Percentiles rank a stretch among this genome's conserved stretches.
Evolutionary conservation across 2,797 vertebrate genomes (phyloP).

Genomic region (Poecilia velifera): DNA sequence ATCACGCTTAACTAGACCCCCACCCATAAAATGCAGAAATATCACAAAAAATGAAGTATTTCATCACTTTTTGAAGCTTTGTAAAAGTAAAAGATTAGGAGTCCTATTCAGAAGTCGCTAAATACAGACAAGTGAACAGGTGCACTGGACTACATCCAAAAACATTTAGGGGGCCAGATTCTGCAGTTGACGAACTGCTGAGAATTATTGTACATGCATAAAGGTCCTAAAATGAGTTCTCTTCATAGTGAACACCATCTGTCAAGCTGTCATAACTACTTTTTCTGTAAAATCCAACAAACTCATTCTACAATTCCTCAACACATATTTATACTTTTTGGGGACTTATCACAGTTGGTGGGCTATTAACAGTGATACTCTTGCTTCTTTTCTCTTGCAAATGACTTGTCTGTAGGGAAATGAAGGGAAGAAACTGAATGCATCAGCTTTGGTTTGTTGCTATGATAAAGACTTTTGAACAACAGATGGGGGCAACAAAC

Average conservation of each 20-base stretch:
- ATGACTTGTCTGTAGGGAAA: constrained; percentile 57
- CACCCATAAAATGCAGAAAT: too few relatives aligned
- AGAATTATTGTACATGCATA: background rate
- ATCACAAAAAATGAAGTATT: background rate
- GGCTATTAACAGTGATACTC: constrained; percentile 16
- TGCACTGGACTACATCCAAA: background rate
- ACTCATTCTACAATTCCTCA: constrained; percentile 12
- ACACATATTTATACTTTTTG: constrained; percentile 8
- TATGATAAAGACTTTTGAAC: constrained; percentile 53
- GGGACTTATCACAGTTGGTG: constrained; percentile 35
- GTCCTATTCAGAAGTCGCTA: background rate
- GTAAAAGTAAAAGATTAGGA: background rate
- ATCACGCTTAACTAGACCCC: background rate
- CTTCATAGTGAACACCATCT: background rate
- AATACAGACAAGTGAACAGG: background rate
- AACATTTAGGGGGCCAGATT: background rate
- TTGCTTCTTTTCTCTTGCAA: constrained; percentile 36
- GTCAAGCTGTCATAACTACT: background rate
- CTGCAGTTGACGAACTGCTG: background rate
- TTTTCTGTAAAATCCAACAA: constrained; percentile 14
- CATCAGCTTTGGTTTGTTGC: constrained; percentile 59
- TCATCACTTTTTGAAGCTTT: background rate
- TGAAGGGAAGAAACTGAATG: constrained; percentile 41
- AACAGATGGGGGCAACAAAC: constrained; percentile 40
- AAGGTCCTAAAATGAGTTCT: background rate